Evolutionary conservation across 2,888 invertebrate species (phyloP).

Genomic region (Palloptera scutellata): DNA sequence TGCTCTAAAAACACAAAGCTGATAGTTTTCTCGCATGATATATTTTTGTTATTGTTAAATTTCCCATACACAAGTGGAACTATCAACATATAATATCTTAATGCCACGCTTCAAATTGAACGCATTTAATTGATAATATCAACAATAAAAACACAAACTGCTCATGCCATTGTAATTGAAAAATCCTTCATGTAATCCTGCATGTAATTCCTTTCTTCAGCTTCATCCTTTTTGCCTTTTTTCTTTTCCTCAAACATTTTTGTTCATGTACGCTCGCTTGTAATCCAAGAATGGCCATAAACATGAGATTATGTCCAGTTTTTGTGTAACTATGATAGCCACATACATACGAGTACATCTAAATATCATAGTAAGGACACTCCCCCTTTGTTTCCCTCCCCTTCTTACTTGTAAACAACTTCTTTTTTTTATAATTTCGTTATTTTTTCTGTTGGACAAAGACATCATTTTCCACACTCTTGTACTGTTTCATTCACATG

Average conservation of each 20-base stretch:
- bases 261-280: not conserved
- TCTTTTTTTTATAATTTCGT: conserved; percentile 7
- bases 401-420: no score
- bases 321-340: not conserved
- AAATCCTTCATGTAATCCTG: conserved; percentile 27
- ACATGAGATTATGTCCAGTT: conserved; percentile 29
- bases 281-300: conserved; percentile 28
- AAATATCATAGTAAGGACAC: no score
- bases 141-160: conserved; percentile 11
- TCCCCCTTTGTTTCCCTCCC: no score
- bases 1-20: no score
- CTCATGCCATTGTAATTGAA: conserved; percentile 25
- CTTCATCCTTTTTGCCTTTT: conserved; percentile 16
- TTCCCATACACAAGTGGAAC: no score
- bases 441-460: conserved; percentile 11
- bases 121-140: conserved; percentile 21
- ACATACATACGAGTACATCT: not conserved
- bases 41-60: no score
- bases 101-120: conserved; percentile 7
- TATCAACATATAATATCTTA: no score
- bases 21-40: not conserved
- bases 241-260: not conserved
- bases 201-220: conserved; percentile 18
- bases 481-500: not conserved
- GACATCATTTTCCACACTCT: conserved; percentile 13